Conservation (phyloP, 2,888 invertebrate genomes). For the Athrips mouffetella region DNA sequence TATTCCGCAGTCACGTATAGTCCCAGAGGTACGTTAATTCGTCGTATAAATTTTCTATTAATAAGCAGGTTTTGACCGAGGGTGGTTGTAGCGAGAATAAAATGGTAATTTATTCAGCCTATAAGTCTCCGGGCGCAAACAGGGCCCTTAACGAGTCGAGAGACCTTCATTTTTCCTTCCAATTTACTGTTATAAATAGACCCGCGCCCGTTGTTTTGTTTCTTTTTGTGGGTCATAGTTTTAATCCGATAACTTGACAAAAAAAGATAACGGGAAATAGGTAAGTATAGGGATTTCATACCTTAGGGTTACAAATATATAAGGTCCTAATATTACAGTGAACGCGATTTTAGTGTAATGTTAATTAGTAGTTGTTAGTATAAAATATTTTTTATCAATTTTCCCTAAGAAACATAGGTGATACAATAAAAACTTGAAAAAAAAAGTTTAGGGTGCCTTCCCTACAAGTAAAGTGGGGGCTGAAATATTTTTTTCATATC, state of each 20-base stretch:
- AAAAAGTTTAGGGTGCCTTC: no score
- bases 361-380: no score
- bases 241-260: not conserved
- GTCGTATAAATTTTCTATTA: constrained; percentile 53
- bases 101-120: constrained; percentile 59
- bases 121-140: constrained; percentile 47
- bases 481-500: no score
- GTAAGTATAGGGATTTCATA: no score
- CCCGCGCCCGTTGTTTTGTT: constrained; percentile 32
- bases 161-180: constrained; percentile 53
- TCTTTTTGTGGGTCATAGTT: constrained; percentile 9
- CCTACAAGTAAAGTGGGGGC: no score
- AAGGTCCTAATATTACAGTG: no score
- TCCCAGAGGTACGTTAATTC: constrained; percentile 30
- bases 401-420: no score
- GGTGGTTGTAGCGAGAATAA: constrained; percentile 35
- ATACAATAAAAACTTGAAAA: no score
- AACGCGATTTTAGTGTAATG: no score
- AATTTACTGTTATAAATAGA: constrained; percentile 53
- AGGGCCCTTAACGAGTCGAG: constrained; percentile 47
- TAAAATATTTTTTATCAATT: no score
- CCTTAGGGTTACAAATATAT: no score
- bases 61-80: constrained; percentile 40
- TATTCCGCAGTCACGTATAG: constrained; percentile 17
- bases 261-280: no score